Evolutionary conservation across 2,797 vertebrate species (phyloP), one percentile per base, ranked within the genome.

Genomic region (Chelmon rostratus): DNA sequence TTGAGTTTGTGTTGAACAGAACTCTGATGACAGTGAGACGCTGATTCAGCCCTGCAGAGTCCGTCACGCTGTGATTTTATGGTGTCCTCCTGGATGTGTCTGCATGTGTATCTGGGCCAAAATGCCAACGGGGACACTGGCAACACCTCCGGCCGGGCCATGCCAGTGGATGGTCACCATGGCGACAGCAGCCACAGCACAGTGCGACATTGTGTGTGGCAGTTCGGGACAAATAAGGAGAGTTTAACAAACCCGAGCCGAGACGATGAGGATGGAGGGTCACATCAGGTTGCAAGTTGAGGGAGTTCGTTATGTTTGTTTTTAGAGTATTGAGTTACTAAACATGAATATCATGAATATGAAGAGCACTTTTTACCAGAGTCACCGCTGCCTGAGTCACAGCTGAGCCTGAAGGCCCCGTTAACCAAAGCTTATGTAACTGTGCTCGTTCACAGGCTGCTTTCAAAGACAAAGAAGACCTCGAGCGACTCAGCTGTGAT

Each of bases 131-230:
- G 85, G 83, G 90, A 88, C 64, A 5, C 49, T 88, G 82, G 84
- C 82, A 82, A 65, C 74, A 72, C 81, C 76, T 81, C 69, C 46
- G 18, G n/a, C 23, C 16, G 42, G 42, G 68, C 65, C 53, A n/a
- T 90, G 90, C 89, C 89, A 90, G 80, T 79, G 65, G 76, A 83
- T 63, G 1, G 84, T 90, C 64, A 50, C 94, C 89, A 88, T 86
- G 72, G 87, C n/a, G 54, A 94, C 81, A 47, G 64, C 73, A 77
- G 83, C 66, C 77, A 72, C 53, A 8, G 74, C 83, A 89, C 85
- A 87, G 86, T 79, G 63, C 56, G 37, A 84, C 81, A 86, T 84
- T 91, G 87, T 92, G 84, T 90, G 56, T 50, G 79, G 70, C 25
- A 33, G 63, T 81, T 62, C 69, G 58, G 63, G 46, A 78, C 73